Base-by-base conservation (phyloP, 2,888 invertebrate genomes). In the Tetragonula carbonaria region DNA sequence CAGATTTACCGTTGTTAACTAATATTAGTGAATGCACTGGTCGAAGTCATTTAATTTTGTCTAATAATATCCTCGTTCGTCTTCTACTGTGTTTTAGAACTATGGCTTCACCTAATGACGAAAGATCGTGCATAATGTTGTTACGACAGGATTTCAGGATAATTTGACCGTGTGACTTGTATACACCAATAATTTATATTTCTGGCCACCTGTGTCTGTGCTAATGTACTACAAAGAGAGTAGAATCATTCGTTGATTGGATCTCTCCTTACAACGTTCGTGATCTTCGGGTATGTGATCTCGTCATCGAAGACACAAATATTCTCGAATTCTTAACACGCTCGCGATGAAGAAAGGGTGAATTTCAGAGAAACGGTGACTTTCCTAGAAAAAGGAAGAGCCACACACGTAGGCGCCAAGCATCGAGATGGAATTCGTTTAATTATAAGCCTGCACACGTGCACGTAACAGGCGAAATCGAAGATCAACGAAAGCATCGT, bases 401-500 rank as follows among this genome's bases (percentile, higher is more conserved):
- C 4, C 13, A 59, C 13, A 38, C 0, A 38, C 0, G 16, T 1
- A 13, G 28, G n/a, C 21, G 51, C 16, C 55, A 57, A n/a, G 33
- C 2, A 28, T 5, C 38, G 3, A 55, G 6, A 55, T 67, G n/a
- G 62, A 67, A 72, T 75, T 63, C 55, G 59, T 63, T 84, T 78
- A 67, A 82, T 78, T 82, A 78, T 73, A 45, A 33, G 33, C 33
- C 33, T 33, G 3, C 33, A 33, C 33, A 28, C 50, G n/a, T 51
- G 51, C n/a, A 59, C 38, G 62, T 53, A 45, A 75, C 73, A 65
- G 38, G 67, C 75, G 66, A 86, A 85, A 85, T 82, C 74, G 62
- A 78, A 82, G 80, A 85, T 85, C 82, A 87, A 85, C 76, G 67
- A 57, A 72, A 81, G 78, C 80, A 28, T 76, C 18, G 85, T 85